Conservation (phyloP, 2,888 invertebrate genomes). For the Drosophila birchii region DNA sequence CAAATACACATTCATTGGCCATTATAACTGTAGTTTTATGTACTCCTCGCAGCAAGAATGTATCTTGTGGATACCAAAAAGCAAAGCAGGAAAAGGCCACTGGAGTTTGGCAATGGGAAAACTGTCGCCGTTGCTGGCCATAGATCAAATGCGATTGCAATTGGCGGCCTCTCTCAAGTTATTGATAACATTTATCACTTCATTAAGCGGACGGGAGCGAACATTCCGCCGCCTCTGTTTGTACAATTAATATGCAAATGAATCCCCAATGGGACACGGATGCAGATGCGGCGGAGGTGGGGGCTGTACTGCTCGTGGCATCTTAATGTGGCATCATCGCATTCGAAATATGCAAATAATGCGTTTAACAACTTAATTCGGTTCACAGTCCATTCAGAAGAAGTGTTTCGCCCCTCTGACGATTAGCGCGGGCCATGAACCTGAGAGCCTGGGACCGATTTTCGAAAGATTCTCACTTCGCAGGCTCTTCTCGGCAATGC, state of each 20-base stretch:
- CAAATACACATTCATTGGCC: constrained; percentile 33
- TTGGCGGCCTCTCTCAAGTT: constrained; percentile 40
- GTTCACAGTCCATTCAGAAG: constrained; percentile 51
- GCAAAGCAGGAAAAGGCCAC: constrained; percentile 18
- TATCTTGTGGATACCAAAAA: constrained; percentile 50
- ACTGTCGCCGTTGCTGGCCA: constrained; percentile 23
- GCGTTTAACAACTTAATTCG: constrained; percentile 84
- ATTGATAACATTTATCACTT: constrained; percentile 72
- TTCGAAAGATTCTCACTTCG: constrained; percentile 12
- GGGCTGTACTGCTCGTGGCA: constrained; percentile 47
- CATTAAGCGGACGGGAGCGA: constrained; percentile 58
- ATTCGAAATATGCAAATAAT: constrained; percentile 82
- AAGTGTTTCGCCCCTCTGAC: constrained; percentile 43
- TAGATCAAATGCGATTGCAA: constrained; percentile 45
- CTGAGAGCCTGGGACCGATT: constrained; percentile 29
- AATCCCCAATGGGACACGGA: constrained; percentile 29
- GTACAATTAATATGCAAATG: constrained; percentile 84
- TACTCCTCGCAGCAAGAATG: constrained; percentile 45
- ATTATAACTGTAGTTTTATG: constrained; percentile 64
- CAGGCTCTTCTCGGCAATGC: constrained; percentile 3
- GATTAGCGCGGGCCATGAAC: constrained; percentile 58
- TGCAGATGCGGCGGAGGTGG: background rate
- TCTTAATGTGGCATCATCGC: constrained; percentile 72
- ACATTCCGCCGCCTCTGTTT: constrained; percentile 64
- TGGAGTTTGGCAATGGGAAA: constrained; percentile 19